phyloP scores from a whole-genome alignment of 2,113 vertebrate species.

The Entomyzon cyanotis region DNA sequence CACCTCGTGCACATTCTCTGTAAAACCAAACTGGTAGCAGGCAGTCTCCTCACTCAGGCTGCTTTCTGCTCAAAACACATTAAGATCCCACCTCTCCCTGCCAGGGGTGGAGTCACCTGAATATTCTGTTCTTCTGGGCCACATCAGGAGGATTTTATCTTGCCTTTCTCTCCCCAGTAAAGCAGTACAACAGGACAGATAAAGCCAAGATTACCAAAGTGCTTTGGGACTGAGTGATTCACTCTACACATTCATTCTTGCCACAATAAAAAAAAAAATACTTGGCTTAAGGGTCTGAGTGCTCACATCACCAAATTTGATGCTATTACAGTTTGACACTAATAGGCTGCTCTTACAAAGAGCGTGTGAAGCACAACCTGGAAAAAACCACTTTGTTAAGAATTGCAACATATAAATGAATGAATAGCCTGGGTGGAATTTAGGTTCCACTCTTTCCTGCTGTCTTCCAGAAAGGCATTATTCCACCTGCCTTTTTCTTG shows the following conservation, averaged over 20 bases:
- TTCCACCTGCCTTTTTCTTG: not conserved
- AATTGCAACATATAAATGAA: not conserved
- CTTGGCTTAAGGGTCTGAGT: not conserved
- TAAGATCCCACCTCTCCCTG: not conserved
- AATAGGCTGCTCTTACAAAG: not conserved
- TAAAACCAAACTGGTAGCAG: not conserved
- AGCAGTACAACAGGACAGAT: not conserved
- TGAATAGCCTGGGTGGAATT: not conserved
- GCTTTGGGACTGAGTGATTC: not conserved
- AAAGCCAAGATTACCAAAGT: not conserved
- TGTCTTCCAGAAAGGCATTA: not conserved
- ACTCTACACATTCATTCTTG: not conserved
- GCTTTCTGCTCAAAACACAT: not conserved
- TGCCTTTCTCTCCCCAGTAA: not conserved
- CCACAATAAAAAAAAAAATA: not conserved
- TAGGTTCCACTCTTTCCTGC: not conserved
- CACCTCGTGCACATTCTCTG: not conserved
- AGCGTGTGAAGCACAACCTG: not conserved
- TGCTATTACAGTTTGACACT: conserved; percentile 1
- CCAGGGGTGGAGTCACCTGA: not conserved
- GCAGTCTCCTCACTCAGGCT: not conserved
- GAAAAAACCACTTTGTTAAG: not conserved
- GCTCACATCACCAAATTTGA: not conserved
- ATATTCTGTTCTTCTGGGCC: not conserved
- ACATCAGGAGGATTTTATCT: not conserved